Percentiles rank a stretch among this genome's conserved stretches.
Evolutionary conservation across 2,888 invertebrate genomes (phyloP).

Genomic region (Mimachlamys varia): DNA sequence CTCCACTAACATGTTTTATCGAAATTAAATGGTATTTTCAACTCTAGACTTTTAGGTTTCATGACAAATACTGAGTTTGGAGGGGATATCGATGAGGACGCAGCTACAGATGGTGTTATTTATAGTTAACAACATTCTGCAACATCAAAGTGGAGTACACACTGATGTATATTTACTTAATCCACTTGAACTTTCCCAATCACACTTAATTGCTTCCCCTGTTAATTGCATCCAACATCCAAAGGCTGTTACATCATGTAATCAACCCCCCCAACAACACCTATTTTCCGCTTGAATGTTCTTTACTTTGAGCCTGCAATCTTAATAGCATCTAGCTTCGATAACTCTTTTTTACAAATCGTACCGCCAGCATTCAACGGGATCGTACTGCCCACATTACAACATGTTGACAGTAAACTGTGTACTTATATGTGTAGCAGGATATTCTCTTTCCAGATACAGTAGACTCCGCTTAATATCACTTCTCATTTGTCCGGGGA

Average conservation of each 20-base stretch:
- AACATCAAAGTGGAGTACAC: not conserved
- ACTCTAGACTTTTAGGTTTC: not conserved
- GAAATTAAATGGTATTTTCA: not conserved
- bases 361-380: not conserved
- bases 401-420: not conserved
- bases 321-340: not conserved
- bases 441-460: not conserved
- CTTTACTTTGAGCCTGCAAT: not conserved
- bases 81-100: not conserved
- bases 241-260: not conserved
- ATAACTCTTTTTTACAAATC: not conserved
- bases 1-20: not conserved
- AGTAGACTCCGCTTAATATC: no score
- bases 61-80: not conserved
- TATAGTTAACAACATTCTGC: not conserved
- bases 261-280: not conserved
- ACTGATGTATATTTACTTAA: not conserved
- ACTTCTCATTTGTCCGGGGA: no score
- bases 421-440: not conserved
- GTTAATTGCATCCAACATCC: not conserved
- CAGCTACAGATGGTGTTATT: no score
- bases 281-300: not conserved
- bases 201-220: not conserved
- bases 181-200: constrained; percentile 14
- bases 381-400: not conserved